phyloP scores from a whole-genome alignment of 2,888 invertebrate genomes.

The Abrostola tripartita region DNA sequence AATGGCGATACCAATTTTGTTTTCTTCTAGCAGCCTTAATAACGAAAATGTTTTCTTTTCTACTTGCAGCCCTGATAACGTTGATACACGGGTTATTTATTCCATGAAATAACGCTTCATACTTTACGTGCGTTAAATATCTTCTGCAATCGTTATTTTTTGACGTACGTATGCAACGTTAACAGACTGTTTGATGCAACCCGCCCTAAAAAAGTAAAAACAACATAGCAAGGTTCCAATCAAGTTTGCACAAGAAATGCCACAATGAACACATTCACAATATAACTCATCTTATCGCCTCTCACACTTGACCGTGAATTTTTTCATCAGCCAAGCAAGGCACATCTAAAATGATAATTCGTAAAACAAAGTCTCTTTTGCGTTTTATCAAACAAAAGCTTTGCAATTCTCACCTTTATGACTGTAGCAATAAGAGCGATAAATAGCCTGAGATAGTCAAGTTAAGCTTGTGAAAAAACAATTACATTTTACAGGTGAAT shows the following conservation, averaged over 20 bases:
- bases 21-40: no score
- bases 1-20: no score
- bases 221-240: background rate
- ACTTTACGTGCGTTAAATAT: no score
- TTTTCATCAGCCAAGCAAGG: constrained; percentile 45
- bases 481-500: constrained; percentile 18
- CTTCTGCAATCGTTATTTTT: no score
- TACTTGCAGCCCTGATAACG: no score
- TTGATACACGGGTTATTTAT: no score
- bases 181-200: no score
- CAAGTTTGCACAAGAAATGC: background rate
- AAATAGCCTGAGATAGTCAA: background rate
- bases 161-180: no score
- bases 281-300: constrained; percentile 22
- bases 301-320: constrained; percentile 47
- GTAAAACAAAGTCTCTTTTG: constrained; percentile 16
- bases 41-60: no score
- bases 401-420: constrained; percentile 12
- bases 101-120: no score
- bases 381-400: background rate
- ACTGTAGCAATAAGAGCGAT: fast-evolving
- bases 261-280: constrained; percentile 12
- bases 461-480: constrained; percentile 16
- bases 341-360: constrained; percentile 43
- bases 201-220: no score